phyloP scores from a whole-genome alignment of 2,113 vertebrate species.

The Urocolius indicus region DNA sequence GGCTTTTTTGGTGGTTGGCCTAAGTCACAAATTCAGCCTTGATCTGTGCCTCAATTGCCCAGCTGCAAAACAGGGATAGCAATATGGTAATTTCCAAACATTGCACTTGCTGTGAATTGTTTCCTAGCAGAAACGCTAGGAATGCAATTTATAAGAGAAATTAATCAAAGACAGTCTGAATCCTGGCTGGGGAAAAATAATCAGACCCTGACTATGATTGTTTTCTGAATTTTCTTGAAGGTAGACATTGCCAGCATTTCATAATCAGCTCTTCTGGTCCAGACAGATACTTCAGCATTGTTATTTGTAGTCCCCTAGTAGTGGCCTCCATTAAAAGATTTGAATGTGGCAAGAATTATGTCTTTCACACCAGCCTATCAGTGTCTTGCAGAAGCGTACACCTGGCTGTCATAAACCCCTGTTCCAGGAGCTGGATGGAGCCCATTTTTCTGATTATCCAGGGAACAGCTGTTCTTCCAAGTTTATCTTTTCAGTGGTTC shows the following conservation, averaged over 20 bases:
- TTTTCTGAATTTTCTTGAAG: slow-evolving; percentile 46
- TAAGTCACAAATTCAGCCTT: neutral
- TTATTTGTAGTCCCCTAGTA: slow-evolving; percentile 9
- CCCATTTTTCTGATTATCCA: slow-evolving; percentile 19
- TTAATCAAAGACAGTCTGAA: slow-evolving; percentile 50
- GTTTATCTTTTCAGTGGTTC: neutral
- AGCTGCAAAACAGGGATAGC: neutral
- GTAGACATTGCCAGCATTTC: slow-evolving; percentile 39
- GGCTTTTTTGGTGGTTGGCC: neutral
- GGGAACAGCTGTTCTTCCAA: neutral
- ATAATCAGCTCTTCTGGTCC: slow-evolving; percentile 33
- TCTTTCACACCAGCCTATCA: slow-evolving; percentile 27
- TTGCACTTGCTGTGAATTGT: neutral
- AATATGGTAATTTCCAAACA: neutral
- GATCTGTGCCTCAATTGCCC: neutral
- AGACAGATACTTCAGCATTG: slow-evolving; percentile 24
- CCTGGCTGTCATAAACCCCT: slow-evolving; percentile 29
- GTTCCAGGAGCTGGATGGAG: neutral
- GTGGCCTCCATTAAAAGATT: slow-evolving; percentile 3
- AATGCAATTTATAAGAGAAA: slow-evolving; percentile 40
- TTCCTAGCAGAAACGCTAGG: slow-evolving; percentile 31
- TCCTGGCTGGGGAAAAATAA: slow-evolving; percentile 18
- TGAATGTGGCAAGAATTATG: slow-evolving; percentile 16
- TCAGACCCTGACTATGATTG: slow-evolving; percentile 19
- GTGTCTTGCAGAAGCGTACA: slow-evolving; percentile 11